These are phyloP conservation scores for Steatornis caripensis DNA, from an alignment of 2,113 vertebrate species.

Conservation along the genomic window DNA sequence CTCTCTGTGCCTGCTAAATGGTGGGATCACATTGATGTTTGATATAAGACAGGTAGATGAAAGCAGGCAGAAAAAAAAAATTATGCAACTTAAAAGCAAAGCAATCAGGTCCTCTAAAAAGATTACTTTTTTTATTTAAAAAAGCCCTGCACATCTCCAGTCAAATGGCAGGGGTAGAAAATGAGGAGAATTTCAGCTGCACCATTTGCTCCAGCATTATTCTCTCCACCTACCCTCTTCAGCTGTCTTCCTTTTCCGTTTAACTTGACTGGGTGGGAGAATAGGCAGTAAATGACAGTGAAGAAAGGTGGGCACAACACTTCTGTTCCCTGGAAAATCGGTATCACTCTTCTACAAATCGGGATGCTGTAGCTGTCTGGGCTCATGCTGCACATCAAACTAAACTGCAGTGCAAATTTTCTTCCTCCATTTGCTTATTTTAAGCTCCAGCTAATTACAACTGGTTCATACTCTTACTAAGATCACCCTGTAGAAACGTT, in stretches of 20 bases:
- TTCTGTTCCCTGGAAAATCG: constrained; percentile 4
- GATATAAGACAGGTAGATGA: constrained; percentile 45
- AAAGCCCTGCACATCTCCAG: background rate
- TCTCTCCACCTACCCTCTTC: background rate
- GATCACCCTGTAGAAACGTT: background rate
- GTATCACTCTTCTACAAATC: constrained; percentile 12
- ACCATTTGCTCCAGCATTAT: background rate
- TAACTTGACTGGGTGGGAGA: background rate
- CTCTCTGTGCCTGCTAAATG: constrained; percentile 11
- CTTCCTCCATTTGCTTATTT: constrained; percentile 23
- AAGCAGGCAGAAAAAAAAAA: constrained; percentile 33
- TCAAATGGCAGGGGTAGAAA: constrained; percentile 5
- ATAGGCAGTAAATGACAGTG: background rate
- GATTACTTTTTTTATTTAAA: constrained; percentile 17
- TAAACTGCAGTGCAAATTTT: constrained; percentile 7
- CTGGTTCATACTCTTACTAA: constrained; percentile 24
- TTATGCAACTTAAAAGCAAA: background rate
- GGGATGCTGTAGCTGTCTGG: background rate
- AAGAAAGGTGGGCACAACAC: background rate
- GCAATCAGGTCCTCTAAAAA: constrained; percentile 10
- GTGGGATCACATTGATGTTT: constrained; percentile 33
- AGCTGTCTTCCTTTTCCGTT: constrained; percentile 19
- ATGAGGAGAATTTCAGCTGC: background rate
- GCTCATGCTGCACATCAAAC: background rate
- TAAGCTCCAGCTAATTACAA: constrained; percentile 46